A percentile compares a stretch with the other conserved stretches of the same genome.
Conservation (phyloP, 2,797 vertebrate species). For the Lerista edwardsae region DNA sequence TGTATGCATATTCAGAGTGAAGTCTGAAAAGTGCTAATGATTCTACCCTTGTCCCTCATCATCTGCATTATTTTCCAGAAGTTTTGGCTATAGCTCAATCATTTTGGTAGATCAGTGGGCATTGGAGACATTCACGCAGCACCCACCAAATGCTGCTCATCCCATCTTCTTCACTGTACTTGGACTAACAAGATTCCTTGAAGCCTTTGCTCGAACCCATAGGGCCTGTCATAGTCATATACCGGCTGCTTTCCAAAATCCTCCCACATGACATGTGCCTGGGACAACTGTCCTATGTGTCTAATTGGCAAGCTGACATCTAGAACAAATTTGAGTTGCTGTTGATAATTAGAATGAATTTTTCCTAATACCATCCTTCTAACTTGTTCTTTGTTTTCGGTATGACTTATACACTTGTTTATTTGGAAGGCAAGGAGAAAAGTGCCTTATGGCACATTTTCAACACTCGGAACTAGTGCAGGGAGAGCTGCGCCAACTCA, state of each 20-base stretch:
- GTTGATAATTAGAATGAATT: background rate
- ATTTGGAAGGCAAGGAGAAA: background rate
- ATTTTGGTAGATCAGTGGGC: background rate
- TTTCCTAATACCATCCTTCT: background rate
- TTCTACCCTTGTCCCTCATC: background rate
- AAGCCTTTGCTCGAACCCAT: background rate
- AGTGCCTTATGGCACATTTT: too few species aligned
- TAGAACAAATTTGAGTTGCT: background rate
- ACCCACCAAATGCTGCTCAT: background rate
- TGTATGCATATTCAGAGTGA: too few species aligned
- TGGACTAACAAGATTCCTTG: background rate
- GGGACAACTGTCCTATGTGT: background rate
- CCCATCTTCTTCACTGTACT: background rate
- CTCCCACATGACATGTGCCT: background rate
- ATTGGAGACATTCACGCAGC: background rate
- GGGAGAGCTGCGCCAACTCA: too few species aligned
- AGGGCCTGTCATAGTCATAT: background rate
- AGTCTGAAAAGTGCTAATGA: background rate
- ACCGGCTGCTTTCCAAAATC: background rate
- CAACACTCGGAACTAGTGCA: too few species aligned
- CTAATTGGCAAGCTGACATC: background rate
- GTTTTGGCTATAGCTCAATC: background rate
- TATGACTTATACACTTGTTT: background rate
- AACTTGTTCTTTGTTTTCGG: background rate
- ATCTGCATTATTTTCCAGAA: background rate